Evolutionary conservation across 2,797 vertebrate genomes (phyloP).

Genomic region (Lutjanus argentimaculatus): DNA sequence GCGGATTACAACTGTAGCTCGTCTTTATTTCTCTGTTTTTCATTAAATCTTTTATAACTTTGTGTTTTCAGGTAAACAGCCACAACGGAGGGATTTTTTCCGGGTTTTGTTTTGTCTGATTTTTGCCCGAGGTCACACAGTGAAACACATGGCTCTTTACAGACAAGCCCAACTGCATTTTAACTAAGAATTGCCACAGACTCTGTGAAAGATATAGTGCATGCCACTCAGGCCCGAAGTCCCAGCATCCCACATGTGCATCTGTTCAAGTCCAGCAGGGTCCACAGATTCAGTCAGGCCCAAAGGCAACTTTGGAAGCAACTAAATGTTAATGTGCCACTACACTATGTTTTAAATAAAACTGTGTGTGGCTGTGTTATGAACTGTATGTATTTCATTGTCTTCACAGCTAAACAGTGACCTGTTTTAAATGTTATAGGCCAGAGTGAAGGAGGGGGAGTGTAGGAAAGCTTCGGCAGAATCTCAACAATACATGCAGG

Average conservation of each 20-base stretch:
- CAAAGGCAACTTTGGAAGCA: conserved; percentile 14
- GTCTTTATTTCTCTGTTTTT: conserved; percentile 18
- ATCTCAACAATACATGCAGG: no score
- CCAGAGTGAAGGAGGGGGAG: neutral
- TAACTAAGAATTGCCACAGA: conserved; percentile 34
- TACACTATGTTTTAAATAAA: neutral
- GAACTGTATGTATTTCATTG: neutral
- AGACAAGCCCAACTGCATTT: conserved; percentile 51
- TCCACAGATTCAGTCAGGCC: neutral
- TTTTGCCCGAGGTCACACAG: conserved; percentile 48
- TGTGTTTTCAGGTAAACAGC: conserved; percentile 36
- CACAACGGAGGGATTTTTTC: conserved; percentile 38
- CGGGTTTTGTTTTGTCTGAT: conserved; percentile 36
- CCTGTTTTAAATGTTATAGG: neutral
- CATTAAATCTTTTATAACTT: conserved; percentile 34
- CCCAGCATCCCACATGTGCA: conserved; percentile 4
- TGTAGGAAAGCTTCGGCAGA: neutral
- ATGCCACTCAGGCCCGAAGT: conserved; percentile 24
- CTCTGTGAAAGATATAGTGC: conserved; percentile 38
- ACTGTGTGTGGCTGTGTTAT: neutral
- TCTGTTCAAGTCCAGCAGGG: neutral
- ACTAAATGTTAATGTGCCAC: conserved; percentile 15
- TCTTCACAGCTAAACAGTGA: neutral
- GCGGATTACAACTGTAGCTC: conserved; percentile 25
- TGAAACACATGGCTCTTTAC: conserved; percentile 50